These are phyloP conservation scores for Polydrusus pterygomalis DNA, from an alignment of 2,888 invertebrate genomes.

Conservation along the genomic window DNA sequence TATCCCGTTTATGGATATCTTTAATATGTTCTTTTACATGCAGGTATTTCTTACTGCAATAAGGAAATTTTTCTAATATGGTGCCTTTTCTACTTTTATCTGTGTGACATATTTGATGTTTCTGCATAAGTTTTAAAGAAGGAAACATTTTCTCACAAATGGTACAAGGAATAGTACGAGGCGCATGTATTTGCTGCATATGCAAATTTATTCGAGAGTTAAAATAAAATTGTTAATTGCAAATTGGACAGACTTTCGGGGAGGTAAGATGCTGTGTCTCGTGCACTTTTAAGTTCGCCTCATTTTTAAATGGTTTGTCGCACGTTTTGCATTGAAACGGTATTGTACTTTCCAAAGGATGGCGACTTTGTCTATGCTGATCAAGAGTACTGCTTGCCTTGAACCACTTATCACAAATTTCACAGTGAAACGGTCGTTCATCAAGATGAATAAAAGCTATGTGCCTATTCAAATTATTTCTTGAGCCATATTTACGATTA, in stretches of 20 bases:
- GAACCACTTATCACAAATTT: slow-evolving; percentile 57
- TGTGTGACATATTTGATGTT: slow-evolving; percentile 9
- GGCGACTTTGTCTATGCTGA: slow-evolving; percentile 56
- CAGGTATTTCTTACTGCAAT: slow-evolving; percentile 10
- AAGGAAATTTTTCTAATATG: slow-evolving; percentile 4
- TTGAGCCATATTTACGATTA: background rate
- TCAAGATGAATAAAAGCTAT: slow-evolving; percentile 57
- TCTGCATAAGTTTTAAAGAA: slow-evolving; percentile 64
- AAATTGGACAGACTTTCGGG: slow-evolving; percentile 23
- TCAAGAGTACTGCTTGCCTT: slow-evolving; percentile 57
- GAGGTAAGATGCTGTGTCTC: background rate
- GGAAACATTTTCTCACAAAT: slow-evolving; percentile 75
- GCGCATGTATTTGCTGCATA: slow-evolving; percentile 24
- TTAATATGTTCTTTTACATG: slow-evolving; percentile 14
- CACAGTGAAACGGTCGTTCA: slow-evolving; percentile 58
- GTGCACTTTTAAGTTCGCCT: background rate
- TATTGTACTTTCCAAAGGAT: slow-evolving; percentile 44
- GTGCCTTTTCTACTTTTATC: slow-evolving; percentile 1
- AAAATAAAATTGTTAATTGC: slow-evolving; percentile 24
- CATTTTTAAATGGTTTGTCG: slow-evolving; percentile 4
- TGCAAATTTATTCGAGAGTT: background rate
- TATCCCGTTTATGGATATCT: slow-evolving; percentile 46
- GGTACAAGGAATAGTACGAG: slow-evolving; percentile 66
- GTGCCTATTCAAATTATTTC: slow-evolving; percentile 30
- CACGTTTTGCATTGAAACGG: slow-evolving; percentile 36